These are phyloP conservation scores for Drosophila formosana DNA, from an alignment of 2,888 invertebrate species.

Conservation along the genomic window DNA sequence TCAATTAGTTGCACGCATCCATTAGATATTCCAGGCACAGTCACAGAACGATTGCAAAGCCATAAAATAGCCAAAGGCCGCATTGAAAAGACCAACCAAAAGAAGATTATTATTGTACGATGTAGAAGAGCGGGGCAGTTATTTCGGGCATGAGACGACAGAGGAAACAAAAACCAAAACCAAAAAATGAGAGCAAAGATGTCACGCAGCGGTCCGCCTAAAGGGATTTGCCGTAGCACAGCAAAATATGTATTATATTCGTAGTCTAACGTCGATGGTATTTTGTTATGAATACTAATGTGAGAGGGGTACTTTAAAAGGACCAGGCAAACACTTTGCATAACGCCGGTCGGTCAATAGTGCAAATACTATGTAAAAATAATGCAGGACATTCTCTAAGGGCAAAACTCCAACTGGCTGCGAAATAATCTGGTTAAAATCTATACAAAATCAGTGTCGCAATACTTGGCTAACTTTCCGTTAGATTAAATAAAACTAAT, in stretches of 20 bases:
- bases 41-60: slow-evolving; percentile 76
- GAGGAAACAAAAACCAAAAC: slow-evolving; percentile 35
- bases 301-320: slow-evolving; percentile 18
- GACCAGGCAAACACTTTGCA: slow-evolving; percentile 41
- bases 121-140: slow-evolving; percentile 15
- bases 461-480: no score
- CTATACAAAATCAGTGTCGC: no score
- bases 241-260: slow-evolving; percentile 49
- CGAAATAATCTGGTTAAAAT: no score
- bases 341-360: slow-evolving; percentile 29
- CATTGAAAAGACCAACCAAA: slow-evolving; percentile 61
- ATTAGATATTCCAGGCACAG: slow-evolving; percentile 76
- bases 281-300: slow-evolving; percentile 83
- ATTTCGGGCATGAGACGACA: not conserved
- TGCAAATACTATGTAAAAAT: slow-evolving; percentile 22
- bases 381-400: not conserved
- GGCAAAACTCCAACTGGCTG: not conserved
- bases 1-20: slow-evolving; percentile 79
- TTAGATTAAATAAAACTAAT: no score
- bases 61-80: slow-evolving; percentile 78
- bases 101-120: slow-evolving; percentile 44
- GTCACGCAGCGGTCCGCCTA: slow-evolving; percentile 71
- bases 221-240: slow-evolving; percentile 64
- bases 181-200: slow-evolving; percentile 66
- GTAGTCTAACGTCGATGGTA: slow-evolving; percentile 67